These are phyloP conservation scores for Progne subis DNA, from an alignment of 2,113 vertebrate species.

Conservation along the genomic window DNA sequence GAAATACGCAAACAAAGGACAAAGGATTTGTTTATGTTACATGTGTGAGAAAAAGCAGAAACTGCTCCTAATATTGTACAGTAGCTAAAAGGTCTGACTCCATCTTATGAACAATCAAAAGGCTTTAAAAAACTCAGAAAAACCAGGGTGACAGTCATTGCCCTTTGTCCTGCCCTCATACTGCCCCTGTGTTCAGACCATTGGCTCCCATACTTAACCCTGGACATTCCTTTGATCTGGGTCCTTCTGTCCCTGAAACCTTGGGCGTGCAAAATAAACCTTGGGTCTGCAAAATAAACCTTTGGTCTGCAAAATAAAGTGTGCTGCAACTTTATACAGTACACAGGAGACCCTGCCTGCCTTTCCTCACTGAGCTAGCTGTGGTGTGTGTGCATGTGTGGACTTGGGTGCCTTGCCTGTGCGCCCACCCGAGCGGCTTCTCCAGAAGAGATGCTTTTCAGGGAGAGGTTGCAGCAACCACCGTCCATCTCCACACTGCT, in stretches of 20 bases:
- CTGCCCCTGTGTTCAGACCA: not conserved
- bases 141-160: not conserved
- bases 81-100: no score
- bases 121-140: no score
- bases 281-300: not conserved
- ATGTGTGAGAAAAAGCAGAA: no score
- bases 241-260: not conserved
- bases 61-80: no score
- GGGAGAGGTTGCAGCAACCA: not conserved
- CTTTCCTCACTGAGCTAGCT: not conserved
- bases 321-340: not conserved
- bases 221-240: not conserved
- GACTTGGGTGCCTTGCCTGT: not conserved
- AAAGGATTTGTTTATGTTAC: no score
- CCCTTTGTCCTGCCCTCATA: not conserved
- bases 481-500: not conserved
- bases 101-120: no score
- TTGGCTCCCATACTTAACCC: not conserved
- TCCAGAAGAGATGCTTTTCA: not conserved
- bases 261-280: not conserved
- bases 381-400: not conserved
- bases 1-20: no score
- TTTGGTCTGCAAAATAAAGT: not conserved
- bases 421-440: not conserved
- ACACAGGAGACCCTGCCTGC: not conserved